phyloP scores from a whole-genome alignment of 1,140 invertebrate genomes.

The Condylostylus longicornis region DNA sequence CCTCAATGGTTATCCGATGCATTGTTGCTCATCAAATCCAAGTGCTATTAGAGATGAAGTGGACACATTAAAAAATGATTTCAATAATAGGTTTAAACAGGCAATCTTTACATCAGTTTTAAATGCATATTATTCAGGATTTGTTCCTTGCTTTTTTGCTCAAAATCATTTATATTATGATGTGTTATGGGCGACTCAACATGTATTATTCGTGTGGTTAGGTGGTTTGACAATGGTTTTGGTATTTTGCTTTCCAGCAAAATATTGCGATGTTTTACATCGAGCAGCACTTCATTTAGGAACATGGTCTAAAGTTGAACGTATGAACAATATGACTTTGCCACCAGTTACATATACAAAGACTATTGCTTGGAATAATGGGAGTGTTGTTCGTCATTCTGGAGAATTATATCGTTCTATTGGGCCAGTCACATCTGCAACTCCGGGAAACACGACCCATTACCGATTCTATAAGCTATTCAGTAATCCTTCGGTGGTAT shows the following conservation, averaged over 20 bases:
- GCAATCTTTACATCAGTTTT: constrained; percentile 78
- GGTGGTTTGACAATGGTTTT: constrained; percentile 69
- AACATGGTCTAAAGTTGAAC: constrained; percentile 54
- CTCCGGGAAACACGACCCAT: constrained; percentile 70
- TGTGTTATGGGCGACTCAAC: constrained; percentile 64
- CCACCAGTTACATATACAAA: constrained; percentile 56
- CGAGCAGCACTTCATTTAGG: constrained; percentile 79
- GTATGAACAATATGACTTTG: constrained; percentile 25
- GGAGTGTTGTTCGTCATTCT: constrained; percentile 65
- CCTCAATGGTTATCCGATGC: constrained; percentile 37
- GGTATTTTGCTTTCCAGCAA: constrained; percentile 50
- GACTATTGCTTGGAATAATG: constrained; percentile 54
- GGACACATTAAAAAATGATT: constrained; percentile 66
- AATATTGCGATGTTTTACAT: constrained; percentile 79
- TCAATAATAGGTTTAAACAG: constrained; percentile 76
- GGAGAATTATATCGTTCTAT: constrained; percentile 65
- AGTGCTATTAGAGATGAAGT: constrained; percentile 68
- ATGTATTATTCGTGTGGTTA: constrained; percentile 67
- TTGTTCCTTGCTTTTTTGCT: constrained; percentile 80
- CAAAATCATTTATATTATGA: constrained; percentile 74
- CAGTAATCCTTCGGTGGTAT: constrained; percentile 64
- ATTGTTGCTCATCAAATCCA: constrained; percentile 55
- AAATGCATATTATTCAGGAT: constrained; percentile 79
- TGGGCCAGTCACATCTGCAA: constrained; percentile 56
- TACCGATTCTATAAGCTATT: constrained; percentile 74